Evolutionary conservation across 1,140 invertebrate species (phyloP), one percentile per base, ranked within the genome.

Genomic region (Drosophila kikkawai): DNA sequence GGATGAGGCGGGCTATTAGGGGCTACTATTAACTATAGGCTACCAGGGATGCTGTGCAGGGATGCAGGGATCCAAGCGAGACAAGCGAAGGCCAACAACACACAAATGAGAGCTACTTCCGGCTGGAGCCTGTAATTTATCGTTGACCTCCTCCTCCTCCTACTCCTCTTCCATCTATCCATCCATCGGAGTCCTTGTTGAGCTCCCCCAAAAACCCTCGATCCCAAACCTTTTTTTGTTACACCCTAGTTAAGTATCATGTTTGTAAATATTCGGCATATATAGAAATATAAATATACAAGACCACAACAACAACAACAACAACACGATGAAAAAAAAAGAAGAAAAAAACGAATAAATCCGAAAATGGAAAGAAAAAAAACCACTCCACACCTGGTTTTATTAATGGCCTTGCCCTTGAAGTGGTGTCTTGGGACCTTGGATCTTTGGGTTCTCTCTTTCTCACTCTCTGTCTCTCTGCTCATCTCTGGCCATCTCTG

Each of bases 1-100:
- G 6, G 91, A 92, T 45, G 92, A 93, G 77, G 92, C 91, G 61
- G 91, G 91, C 60, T 92, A 93, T 59, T 91, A 82, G 50, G 12
- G 7, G 22, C 22, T 22, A 22, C 26, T 6, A 29, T 6, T 6
- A 29, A 29, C 4, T 8, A 4, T 8, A 4, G 9, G 2, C 3
- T 42, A 17, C n/a, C 17, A 29, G 26, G 29, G 29, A 51, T 34
- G 50, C 50, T 17, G 29, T 34, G 50, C 50, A 34, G 50, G 29
- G 50, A 51, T 32, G 26, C 47, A 48, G 17, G 26, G 61, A 63
- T 63, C 34, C 57, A 47, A 29, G 26, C 5, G 26, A 29, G 26
- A 6, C 26, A 29, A 29, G 32, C 17, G 17, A 48, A 39, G 17
- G 34, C 63, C 41, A 58, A 39, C 26, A 22, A 22, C 5, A 29